Conservation (phyloP, 2,113 vertebrate species). For the Hystrix cristata region DNA sequence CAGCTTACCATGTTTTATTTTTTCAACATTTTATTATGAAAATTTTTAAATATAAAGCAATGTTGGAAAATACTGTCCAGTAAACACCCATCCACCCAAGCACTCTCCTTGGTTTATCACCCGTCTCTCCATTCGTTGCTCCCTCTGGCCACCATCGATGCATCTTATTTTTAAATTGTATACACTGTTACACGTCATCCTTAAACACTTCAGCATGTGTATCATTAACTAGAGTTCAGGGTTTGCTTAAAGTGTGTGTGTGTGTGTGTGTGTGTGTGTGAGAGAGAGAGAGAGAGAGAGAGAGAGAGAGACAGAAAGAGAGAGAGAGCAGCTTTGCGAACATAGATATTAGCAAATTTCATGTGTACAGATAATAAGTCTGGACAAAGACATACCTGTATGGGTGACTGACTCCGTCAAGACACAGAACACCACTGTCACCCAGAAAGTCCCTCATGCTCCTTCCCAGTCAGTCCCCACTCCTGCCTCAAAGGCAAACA, state of each 20-base stretch:
- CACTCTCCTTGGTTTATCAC: not conserved
- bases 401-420: not conserved
- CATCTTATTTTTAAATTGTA: not conserved
- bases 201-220: not conserved
- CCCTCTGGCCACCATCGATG: not conserved
- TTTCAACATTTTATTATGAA: not conserved
- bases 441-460: not conserved
- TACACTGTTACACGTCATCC: not conserved
- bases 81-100: not conserved
- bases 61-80: not conserved
- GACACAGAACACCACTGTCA: not conserved
- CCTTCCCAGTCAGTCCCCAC: no score
- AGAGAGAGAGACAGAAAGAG: no score
- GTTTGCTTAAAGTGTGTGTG: not conserved
- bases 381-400: not conserved
- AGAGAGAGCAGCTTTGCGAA: constrained; percentile 31
- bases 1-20: not conserved
- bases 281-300: not conserved
- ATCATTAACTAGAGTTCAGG: constrained; percentile 19
- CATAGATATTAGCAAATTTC: not conserved
- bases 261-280: not conserved
- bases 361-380: not conserved
- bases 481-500: not conserved
- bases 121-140: not conserved
- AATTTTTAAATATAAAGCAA: not conserved